Base-by-base conservation (phyloP, 1,140 invertebrate species). In the Onthophagus taurus region DNA sequence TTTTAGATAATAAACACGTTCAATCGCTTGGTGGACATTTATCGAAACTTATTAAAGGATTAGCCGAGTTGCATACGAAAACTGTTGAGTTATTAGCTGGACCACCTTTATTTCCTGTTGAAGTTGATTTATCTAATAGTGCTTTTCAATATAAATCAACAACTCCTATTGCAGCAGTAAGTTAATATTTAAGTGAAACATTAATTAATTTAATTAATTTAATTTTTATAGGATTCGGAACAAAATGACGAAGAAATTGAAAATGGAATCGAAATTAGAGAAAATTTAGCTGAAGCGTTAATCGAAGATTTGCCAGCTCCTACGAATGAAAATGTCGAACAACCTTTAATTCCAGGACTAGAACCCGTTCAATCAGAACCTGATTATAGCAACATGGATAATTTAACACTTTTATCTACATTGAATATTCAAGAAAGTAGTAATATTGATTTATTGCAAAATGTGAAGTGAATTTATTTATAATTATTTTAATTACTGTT, bases 1-100 rank as follows among this genome's bases (percentile, higher is more conserved):
- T 99, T 7, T 65, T 99, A 6, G 95, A 98, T 60, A 95, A 94
- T 59, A 99, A 98, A 67, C 94, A 98, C 67, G 91, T 96, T 0
- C 91, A 92, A 66, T 88, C 92, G 57, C 76, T 92, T n/a, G 87
- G 87, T 1, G 79, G 79, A 56, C 89, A 94, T 57, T 64, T 94
- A 14, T 77, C 85, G 45, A 77, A 82, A 48, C 76, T 94, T 43
- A 77, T 91, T 1, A 74, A 79, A 33, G 83, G 83, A 9, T 72
- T 97, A 45, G 78, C 86, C 2, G 78, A 83, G 43, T 87, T 92
- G 54, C 77, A 83, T 53, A 66, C 73, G 39, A 75, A 72, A 31
- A 69, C 72, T 0, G 67, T 76, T 31, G 75, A 79, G 31, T 72
- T 91, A 49, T 68, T 94, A 29, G 77, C 82, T 20, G 75, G 79